Evolutionary conservation across 53 echinoderm and acorn worm species (phyloP).

Genomic region (Echinarachnius parma): DNA sequence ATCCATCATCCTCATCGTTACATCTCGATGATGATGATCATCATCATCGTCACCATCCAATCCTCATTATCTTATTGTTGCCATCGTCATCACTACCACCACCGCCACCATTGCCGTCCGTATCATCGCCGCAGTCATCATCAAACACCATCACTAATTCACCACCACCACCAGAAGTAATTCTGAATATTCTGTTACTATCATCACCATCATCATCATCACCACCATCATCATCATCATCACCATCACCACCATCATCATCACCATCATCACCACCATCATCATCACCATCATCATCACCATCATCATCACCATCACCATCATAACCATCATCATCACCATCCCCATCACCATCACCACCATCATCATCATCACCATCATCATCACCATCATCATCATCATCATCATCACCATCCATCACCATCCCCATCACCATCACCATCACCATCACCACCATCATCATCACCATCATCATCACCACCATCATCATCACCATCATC

Average conservation of each 20-base stretch:
- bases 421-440: neutral
- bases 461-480: neutral
- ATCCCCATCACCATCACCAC: neutral
- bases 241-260: neutral
- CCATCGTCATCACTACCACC: too few species aligned
- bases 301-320: neutral
- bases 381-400: neutral
- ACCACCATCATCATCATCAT: neutral
- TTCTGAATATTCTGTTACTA: too few species aligned
- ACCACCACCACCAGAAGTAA: too few species aligned
- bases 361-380: neutral
- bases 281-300: conserved; percentile 7
- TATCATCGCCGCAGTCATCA: too few species aligned
- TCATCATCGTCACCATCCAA: too few species aligned
- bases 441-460: neutral
- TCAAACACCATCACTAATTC: too few species aligned
- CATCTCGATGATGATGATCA: too few species aligned
- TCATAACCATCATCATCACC: neutral
- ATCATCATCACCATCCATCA: neutral
- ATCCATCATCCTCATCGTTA: too few species aligned
- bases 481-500: neutral
- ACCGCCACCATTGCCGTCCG: too few species aligned
- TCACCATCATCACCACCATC: neutral
- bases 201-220: neutral
- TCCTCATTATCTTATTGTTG: too few species aligned